phyloP scores from a whole-genome alignment of 2,113 vertebrate species.

The Burhinus oedicnemus region DNA sequence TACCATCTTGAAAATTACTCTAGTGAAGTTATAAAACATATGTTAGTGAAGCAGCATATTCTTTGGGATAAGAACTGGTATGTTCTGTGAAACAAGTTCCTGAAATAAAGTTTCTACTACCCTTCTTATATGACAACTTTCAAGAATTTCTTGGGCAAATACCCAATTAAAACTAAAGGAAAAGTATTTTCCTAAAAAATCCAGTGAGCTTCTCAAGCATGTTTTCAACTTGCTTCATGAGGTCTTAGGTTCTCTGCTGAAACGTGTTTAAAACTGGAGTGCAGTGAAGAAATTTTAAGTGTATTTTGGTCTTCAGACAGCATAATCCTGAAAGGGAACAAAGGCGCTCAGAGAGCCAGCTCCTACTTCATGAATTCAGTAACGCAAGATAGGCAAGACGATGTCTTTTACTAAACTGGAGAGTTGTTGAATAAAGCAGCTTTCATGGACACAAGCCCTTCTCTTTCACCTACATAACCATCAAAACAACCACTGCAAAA shows the following conservation, averaged over 20 bases:
- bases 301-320: not conserved
- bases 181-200: not conserved
- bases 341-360: not conserved
- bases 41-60: not conserved
- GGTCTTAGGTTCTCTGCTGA: not conserved
- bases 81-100: not conserved
- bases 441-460: not conserved
- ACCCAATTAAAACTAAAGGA: not conserved
- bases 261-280: not conserved
- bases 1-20: conserved; percentile 41
- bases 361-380: not conserved
- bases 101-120: conserved; percentile 10
- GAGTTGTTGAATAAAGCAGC: not conserved
- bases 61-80: not conserved
- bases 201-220: not conserved
- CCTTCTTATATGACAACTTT: not conserved
- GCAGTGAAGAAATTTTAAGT: not conserved
- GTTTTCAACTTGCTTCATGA: not conserved
- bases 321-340: not conserved
- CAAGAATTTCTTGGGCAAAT: not conserved
- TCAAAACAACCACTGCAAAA: not conserved
- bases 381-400: not conserved
- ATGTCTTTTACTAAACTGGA: not conserved
- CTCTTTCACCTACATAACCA: not conserved
- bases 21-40: conserved; percentile 44